Conservation (phyloP, 2,888 invertebrate species). For the Entomobrya multifasciata region DNA sequence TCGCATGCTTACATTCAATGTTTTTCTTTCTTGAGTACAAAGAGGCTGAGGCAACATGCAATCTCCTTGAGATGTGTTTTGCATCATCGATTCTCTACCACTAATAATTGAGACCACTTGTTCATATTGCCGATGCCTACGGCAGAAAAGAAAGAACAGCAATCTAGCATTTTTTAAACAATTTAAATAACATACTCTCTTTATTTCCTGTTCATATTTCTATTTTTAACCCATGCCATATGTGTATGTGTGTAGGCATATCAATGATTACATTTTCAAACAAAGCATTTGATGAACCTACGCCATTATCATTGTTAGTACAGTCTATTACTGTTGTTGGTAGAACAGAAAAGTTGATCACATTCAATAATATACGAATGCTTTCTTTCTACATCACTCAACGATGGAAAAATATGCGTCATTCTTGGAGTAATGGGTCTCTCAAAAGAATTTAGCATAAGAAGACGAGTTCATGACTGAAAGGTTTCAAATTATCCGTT, state of each 20-base stretch:
- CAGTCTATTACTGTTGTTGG: slow-evolving; percentile 49
- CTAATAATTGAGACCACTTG: slow-evolving; percentile 22
- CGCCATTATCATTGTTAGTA: slow-evolving; percentile 40
- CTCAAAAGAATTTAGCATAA: slow-evolving; percentile 27
- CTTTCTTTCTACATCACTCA: slow-evolving; percentile 22
- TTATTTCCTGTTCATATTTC: too few relatives aligned
- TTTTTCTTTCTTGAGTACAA: too few relatives aligned
- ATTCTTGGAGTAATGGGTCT: slow-evolving; percentile 29
- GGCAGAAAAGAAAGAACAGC: slow-evolving; percentile 1
- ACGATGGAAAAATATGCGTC: not conserved
- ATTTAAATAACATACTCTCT: too few relatives aligned
- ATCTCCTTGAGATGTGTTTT: slow-evolving; percentile 10
- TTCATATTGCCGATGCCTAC: too few relatives aligned
- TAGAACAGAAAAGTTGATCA: slow-evolving; percentile 27
- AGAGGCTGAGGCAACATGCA: slow-evolving; percentile 40
- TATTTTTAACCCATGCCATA: too few relatives aligned
- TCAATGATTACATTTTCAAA: too few relatives aligned
- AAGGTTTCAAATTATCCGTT: slow-evolving; percentile 21
- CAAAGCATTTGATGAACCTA: not conserved
- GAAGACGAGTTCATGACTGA: slow-evolving; percentile 9
- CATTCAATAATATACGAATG: slow-evolving; percentile 20
- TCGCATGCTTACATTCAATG: not conserved
- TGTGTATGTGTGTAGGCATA: too few relatives aligned
- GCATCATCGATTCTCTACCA: not conserved
- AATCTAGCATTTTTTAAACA: slow-evolving; percentile 27